Evolutionary conservation across 2,113 vertebrate species (phyloP).

Genomic region (Rhegmatorhina hoffmannsi): DNA sequence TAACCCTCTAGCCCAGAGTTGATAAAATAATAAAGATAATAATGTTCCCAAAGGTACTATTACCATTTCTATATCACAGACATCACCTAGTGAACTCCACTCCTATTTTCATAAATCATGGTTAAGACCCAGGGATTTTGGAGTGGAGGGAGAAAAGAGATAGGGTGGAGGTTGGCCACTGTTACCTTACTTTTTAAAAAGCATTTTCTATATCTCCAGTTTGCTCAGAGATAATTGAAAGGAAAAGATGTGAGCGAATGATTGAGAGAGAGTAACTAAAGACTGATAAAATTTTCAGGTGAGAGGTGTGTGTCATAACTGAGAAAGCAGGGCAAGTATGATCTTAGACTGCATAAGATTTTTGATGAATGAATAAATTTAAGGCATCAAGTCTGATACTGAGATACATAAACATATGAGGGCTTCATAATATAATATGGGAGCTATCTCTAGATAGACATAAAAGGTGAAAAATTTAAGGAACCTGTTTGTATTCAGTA

Average conservation of each 20-base stretch:
- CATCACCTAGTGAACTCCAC: neutral
- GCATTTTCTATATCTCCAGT: neutral
- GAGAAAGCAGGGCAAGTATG: neutral
- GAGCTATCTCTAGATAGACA: neutral
- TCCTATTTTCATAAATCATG: neutral
- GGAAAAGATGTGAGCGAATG: neutral
- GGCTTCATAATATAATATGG: neutral
- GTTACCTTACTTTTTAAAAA: neutral
- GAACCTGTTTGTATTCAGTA: neutral
- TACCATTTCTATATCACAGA: neutral
- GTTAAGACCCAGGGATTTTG: neutral
- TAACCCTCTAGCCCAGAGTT: neutral
- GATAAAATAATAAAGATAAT: conserved; percentile 19
- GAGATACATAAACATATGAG: neutral
- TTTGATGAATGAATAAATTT: neutral
- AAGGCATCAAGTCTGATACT: neutral
- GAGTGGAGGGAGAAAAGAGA: neutral
- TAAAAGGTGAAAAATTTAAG: neutral
- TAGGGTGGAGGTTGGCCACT: neutral
- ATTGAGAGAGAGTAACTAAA: neutral
- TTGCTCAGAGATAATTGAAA: neutral
- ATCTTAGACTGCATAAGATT: neutral
- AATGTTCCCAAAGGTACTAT: conserved; percentile 15
- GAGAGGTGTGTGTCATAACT: neutral
- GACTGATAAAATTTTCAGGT: neutral